These are phyloP conservation scores for Hoplodrina blanda DNA, from an alignment of 2,888 invertebrate genomes.

Conservation along the genomic window DNA sequence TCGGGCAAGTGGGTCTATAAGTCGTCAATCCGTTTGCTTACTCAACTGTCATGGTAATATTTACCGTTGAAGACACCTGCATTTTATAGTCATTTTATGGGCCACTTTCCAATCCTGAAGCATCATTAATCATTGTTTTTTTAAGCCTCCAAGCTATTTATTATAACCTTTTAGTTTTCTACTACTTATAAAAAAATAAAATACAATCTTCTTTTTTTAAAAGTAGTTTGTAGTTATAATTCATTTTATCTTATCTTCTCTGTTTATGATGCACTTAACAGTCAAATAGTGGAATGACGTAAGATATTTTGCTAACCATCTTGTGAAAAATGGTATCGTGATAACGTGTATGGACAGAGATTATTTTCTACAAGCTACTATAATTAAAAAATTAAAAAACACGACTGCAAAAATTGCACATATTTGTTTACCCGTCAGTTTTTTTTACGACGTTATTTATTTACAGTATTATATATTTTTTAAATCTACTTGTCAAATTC, in stretches of 20 bases:
- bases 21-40: not conserved
- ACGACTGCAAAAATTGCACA: too few species aligned
- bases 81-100: not conserved
- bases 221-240: constrained; percentile 8
- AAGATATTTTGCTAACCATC: constrained; percentile 11
- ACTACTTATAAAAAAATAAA: constrained; percentile 6
- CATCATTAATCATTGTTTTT: not conserved
- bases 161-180: too few species aligned
- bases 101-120: not conserved
- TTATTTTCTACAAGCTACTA: too few species aligned
- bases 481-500: too few species aligned
- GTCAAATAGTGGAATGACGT: constrained; percentile 27
- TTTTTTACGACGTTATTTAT: too few species aligned
- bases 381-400: too few species aligned
- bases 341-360: not conserved
- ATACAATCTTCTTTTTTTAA: constrained; percentile 5
- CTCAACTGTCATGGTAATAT: not conserved
- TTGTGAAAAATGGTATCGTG: constrained; percentile 15
- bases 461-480: too few species aligned
- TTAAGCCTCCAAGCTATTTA: not conserved
- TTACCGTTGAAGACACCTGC: constrained; percentile 7
- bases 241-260: constrained; percentile 44
- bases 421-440: too few species aligned
- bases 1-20: too few species aligned
- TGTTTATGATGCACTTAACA: constrained; percentile 32